These are phyloP conservation scores for Heliconius nattereri DNA, from an alignment of 1,140 invertebrate genomes.

Conservation along the genomic window DNA sequence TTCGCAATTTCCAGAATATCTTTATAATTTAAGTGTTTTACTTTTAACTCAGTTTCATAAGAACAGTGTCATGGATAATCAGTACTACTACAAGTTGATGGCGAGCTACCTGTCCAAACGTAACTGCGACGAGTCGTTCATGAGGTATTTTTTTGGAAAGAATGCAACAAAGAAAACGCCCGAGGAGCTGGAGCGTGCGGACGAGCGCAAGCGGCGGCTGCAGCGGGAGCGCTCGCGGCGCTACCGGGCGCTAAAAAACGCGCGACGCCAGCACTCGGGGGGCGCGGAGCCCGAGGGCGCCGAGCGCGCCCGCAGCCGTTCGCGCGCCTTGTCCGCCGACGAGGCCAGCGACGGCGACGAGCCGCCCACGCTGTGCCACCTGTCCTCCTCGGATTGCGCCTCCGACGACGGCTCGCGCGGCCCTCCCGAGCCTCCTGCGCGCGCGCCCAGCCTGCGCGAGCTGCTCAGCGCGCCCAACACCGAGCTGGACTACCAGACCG, in stretches of 20 bases:
- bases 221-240: conserved; percentile 70
- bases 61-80: conserved; percentile 65
- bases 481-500: conserved; percentile 73
- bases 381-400: conserved; percentile 67
- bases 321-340: conserved; percentile 53
- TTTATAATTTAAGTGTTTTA: conserved; percentile 43
- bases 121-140: conserved; percentile 77
- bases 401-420: conserved; percentile 75
- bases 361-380: conserved; percentile 71
- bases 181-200: conserved; percentile 72
- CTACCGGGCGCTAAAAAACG: conserved; percentile 72
- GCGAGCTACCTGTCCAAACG: conserved; percentile 75
- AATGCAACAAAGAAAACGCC: conserved; percentile 73
- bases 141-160: conserved; percentile 77
- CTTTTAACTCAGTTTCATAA: conserved; percentile 32
- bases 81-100: conserved; percentile 77
- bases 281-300: conserved; percentile 45
- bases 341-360: conserved; percentile 70
- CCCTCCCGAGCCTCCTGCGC: conserved; percentile 55
- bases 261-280: conserved; percentile 61
- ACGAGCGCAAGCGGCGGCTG: conserved; percentile 69
- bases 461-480: conserved; percentile 70
- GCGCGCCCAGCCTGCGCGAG: conserved; percentile 61
- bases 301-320: conserved; percentile 46
- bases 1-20: conserved; percentile 72